Evolutionary conservation across 2,113 vertebrate species (phyloP).

Genomic region (Emberiza fucata): DNA sequence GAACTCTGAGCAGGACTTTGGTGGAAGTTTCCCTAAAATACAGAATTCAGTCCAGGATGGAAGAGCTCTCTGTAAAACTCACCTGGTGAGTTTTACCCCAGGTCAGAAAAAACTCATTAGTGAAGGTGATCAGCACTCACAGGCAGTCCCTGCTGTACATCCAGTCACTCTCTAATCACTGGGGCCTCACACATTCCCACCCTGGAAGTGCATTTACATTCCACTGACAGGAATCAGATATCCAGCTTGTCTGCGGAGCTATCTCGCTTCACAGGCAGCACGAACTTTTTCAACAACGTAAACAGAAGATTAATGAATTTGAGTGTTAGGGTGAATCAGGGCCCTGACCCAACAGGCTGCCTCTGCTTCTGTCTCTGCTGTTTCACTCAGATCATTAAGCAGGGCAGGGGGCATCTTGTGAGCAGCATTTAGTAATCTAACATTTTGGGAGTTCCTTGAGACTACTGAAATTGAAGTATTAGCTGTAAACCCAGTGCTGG

Average conservation of each 20-base stretch:
- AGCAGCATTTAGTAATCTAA: background rate
- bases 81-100: background rate
- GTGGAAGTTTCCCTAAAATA: background rate
- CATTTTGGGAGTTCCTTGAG: background rate
- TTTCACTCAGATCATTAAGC: background rate
- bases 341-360: background rate
- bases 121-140: background rate
- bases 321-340: background rate
- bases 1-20: background rate
- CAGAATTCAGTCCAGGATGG: background rate
- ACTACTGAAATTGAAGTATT: background rate
- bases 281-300: background rate
- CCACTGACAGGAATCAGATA: background rate
- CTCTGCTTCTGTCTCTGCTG: background rate
- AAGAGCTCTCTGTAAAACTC: background rate
- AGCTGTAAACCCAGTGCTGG: background rate
- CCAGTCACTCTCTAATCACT: background rate
- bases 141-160: background rate
- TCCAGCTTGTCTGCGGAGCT: background rate
- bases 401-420: background rate
- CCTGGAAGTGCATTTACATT: constrained; percentile 18
- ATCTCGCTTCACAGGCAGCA: background rate
- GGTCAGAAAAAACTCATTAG: background rate
- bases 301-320: constrained; percentile 4
- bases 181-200: background rate